These are phyloP conservation scores for Bubalus kerabau DNA, from an alignment of 2,113 vertebrate species.

Conservation along the genomic window DNA sequence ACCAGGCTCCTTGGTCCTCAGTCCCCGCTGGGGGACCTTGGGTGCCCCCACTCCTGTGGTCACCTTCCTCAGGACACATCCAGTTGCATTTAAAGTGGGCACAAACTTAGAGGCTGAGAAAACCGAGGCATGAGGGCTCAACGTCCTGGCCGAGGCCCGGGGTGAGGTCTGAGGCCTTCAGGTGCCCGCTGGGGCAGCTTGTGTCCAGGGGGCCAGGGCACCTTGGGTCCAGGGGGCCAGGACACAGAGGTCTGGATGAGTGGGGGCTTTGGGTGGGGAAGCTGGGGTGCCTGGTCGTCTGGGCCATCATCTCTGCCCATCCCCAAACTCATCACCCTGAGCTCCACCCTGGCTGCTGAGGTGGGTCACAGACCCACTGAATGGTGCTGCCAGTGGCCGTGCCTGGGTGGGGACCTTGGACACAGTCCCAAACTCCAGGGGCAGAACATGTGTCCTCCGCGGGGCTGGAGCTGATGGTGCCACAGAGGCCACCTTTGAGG, in stretches of 20 bases:
- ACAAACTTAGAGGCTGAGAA: background rate
- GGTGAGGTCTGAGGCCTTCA: background rate
- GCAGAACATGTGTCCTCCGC: background rate
- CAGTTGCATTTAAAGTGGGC: background rate
- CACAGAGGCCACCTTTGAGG: background rate
- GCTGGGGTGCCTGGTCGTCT: background rate
- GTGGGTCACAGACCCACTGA: background rate
- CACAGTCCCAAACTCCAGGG: too few relatives aligned
- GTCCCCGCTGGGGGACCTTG: background rate
- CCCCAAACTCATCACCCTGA: background rate
- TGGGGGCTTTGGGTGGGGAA: background rate
- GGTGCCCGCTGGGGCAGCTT: too few relatives aligned
- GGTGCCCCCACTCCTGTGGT: background rate
- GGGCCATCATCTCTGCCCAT: background rate
- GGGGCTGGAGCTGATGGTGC: background rate
- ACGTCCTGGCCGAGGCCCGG: fast-evolving
- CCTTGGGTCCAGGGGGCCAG: background rate
- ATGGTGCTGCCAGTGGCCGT: background rate
- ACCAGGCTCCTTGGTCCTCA: background rate
- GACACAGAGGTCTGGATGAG: background rate
- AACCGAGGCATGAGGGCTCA: background rate
- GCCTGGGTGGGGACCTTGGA: background rate
- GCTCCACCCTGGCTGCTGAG: background rate
- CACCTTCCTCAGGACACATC: background rate
- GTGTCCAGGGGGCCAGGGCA: background rate